Evolutionary conservation across 2,888 invertebrate species (phyloP).

Genomic region (Meandrusa payeni): DNA sequence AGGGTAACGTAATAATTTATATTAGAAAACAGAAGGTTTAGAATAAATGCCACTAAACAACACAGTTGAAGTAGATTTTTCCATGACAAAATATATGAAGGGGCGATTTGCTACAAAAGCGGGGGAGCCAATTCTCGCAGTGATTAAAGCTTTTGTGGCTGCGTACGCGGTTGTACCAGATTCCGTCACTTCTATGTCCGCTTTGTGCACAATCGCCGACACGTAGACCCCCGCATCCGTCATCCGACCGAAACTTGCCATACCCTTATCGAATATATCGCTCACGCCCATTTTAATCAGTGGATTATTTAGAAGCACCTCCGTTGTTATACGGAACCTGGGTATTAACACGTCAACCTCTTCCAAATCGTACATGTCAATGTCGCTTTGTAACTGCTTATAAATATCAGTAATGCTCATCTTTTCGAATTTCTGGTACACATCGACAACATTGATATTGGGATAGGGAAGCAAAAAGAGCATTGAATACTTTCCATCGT

Average conservation of each 20-base stretch:
- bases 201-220: slow-evolving; percentile 85
- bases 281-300: slow-evolving; percentile 83
- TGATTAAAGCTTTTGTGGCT: slow-evolving; percentile 70
- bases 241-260: slow-evolving; percentile 80
- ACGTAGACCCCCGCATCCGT: slow-evolving; percentile 78
- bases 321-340: slow-evolving; percentile 81
- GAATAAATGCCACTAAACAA: slow-evolving; percentile 83
- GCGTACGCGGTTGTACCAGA: slow-evolving; percentile 87
- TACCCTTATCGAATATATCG: slow-evolving; percentile 81
- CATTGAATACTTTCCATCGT: slow-evolving; percentile 81
- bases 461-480: slow-evolving; percentile 82
- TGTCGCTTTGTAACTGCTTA: slow-evolving; percentile 65
- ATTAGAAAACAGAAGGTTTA: slow-evolving; percentile 59
- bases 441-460: slow-evolving; percentile 65
- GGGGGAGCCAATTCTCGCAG: slow-evolving; percentile 80
- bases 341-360: slow-evolving; percentile 84
- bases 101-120: slow-evolving; percentile 83
- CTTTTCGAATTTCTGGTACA: slow-evolving; percentile 74
- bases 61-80: slow-evolving; percentile 82
- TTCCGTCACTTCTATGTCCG: slow-evolving; percentile 88
- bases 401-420: slow-evolving; percentile 76
- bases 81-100: slow-evolving; percentile 85
- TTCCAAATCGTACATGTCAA: slow-evolving; percentile 74
- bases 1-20: slow-evolving; percentile 7
- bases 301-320: slow-evolving; percentile 80